Base-by-base conservation (phyloP, 1,140 invertebrate species). In the Heliconius melpomene region DNA sequence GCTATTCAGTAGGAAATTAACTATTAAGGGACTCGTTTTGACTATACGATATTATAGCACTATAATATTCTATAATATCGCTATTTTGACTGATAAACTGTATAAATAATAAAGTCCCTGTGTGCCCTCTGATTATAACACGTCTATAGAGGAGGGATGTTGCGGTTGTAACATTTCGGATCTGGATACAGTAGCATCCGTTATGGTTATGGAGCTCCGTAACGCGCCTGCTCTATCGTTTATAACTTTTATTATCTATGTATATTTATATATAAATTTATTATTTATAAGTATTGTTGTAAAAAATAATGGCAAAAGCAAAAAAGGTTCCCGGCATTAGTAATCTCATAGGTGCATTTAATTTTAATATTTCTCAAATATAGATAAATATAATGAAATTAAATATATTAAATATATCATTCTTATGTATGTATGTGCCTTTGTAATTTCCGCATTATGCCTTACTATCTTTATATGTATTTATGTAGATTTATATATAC, bases 371-470 rank as follows among this genome's bases (percentile, higher is more conserved):
- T 66, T 66, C 5, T 66, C 29, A 66, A 26, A 66, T 66, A 66
- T 66, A 8, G 29, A 66, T 66, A 66, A 23, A 66, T 29, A n/a
- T 66, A 66, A 29, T 29, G 1, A 66, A 66, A 66, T 29, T 29
- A 26, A 29, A 66, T 66, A 66, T 66, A 16, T 26, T 6, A 66
- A 66, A 13, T 66, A 29, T 66, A 66, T 66, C 23, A 66, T 26
- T 66, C 60, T 66, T 66, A 66, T 66, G 60, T 66, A 60, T 60
- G 57, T 60, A 66, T 66, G 60, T 66, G 60, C 60, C 60, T 66
- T 66, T 66, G 60, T 66, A 66, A 11, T 66, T 60, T 66, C 13
- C 60, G 60, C 26, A 66, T 66, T 13, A 23, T 66, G 60, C 26
- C 60, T 29, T 29, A 66, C 57, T 66, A n/a, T 66, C 3, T 66